Base-by-base conservation (phyloP, 2,888 invertebrate species). In the Leucophenga montana region DNA sequence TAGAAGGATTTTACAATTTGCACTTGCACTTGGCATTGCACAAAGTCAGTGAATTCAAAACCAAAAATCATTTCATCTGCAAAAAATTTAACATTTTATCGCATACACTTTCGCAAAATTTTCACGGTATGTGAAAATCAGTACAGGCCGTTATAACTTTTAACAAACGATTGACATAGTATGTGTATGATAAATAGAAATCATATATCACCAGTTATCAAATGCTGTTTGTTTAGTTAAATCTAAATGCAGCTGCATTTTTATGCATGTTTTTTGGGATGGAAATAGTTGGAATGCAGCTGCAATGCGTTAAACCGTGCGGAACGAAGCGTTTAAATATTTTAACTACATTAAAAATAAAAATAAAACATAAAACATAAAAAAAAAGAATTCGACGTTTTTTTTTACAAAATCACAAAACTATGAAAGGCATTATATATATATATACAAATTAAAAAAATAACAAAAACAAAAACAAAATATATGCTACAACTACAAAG, bases 401-500 rank as follows among this genome's bases (percentile, higher is more conserved):
- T 57, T 39, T 39, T 31, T 22, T 57, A 31, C 50, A 50, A 50
- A 50, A 46, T n/a, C 27, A 27, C 27, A 27, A 27, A 27, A 27
- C 39, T 39, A 39, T 39, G 1, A 66, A 65, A 67, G 68, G 73
- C 64, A 48, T 57, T 54, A 66, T 39, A n/a, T 14, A 22, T 33
- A 61, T 53, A 61, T 61, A 54, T 16, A n/a, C 20, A 54, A 50
- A 54, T 69, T 72, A 9, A 44, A 57, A 18, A 57, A 44, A 5
- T 16, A 50, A n/a, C n/a, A n/a, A 50, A 27, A 27, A 27, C 27
- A 27, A 27, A 27, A 27, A 27, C 4, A 11, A 50, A 16, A n/a
- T 50, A 84, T 84, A 84, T 79, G 81, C 50, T 50, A 18, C 50
- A 50, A 50, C 16, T 50, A 18, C 18, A 50, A 50, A 71, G 79